Evolutionary conservation across 2,113 vertebrate species (phyloP).

Genomic region (Corythaeola cristata): DNA sequence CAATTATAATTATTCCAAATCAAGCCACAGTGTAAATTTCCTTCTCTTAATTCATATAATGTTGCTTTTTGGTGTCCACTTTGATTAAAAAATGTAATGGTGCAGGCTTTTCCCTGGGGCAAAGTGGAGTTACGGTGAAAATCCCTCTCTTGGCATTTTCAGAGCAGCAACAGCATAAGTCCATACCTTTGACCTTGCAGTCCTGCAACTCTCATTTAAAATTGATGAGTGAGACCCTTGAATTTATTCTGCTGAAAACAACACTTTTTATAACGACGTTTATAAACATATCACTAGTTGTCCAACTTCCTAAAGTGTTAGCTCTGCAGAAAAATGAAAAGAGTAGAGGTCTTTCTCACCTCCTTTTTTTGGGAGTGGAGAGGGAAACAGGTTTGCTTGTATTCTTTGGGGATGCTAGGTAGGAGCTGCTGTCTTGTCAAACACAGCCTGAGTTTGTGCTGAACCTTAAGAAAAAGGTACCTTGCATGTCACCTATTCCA

Average conservation of each 20-base stretch:
- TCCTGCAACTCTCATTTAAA: conserved; percentile 24
- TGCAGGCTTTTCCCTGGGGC: background rate
- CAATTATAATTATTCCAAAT: conserved; percentile 56
- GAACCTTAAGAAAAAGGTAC: background rate
- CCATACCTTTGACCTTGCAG: conserved; percentile 18
- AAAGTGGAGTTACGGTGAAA: background rate
- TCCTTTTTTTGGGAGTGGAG: background rate
- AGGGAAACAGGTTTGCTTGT: background rate
- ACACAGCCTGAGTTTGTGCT: background rate
- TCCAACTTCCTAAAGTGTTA: background rate
- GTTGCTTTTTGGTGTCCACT: background rate
- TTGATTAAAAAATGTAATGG: conserved; percentile 12
- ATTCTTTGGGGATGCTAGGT: background rate
- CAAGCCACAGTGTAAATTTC: background rate
- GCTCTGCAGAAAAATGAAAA: background rate
- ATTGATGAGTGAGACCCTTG: conserved; percentile 33
- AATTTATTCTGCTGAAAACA: conserved; percentile 42
- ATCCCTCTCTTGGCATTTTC: conserved; percentile 1
- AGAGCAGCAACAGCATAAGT: background rate
- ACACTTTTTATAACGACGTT: background rate
- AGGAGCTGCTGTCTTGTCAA: background rate
- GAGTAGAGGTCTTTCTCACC: background rate
- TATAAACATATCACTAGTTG: conserved; percentile 20
- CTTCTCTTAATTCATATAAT: background rate
- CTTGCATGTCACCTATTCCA: background rate